Evolutionary conservation across 2,113 vertebrate genomes (phyloP).

Genomic region (Axis porcinus): DNA sequence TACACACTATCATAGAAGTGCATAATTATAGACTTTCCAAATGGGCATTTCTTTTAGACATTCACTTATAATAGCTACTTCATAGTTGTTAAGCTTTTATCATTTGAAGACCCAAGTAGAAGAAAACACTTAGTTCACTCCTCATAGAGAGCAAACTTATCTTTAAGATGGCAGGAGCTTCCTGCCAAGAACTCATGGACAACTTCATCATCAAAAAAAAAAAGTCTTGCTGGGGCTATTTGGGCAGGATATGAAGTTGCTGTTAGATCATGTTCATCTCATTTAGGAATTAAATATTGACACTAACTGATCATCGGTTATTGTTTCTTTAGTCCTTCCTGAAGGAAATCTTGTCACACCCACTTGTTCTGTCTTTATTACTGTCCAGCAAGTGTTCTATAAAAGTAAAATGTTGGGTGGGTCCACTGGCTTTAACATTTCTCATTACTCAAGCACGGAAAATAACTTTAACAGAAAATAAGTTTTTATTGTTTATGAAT

Average conservation of each 20-base stretch:
- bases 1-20: slow-evolving; percentile 79
- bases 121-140: slow-evolving; percentile 82
- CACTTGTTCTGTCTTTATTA: slow-evolving; percentile 26
- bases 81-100: slow-evolving; percentile 83
- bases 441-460: background rate
- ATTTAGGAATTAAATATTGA: slow-evolving; percentile 68
- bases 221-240: slow-evolving; percentile 62
- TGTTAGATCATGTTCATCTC: slow-evolving; percentile 35
- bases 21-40: slow-evolving; percentile 84
- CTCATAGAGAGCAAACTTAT: slow-evolving; percentile 77
- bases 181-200: slow-evolving; percentile 66
- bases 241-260: slow-evolving; percentile 69
- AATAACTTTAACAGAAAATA: background rate
- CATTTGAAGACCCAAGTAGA: slow-evolving; percentile 78
- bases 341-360: slow-evolving; percentile 27
- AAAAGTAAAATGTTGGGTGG: background rate
- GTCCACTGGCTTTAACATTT: background rate
- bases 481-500: background rate
- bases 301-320: slow-evolving; percentile 21
- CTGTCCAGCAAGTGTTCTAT: background rate
- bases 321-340: slow-evolving; percentile 12
- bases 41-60: slow-evolving; percentile 81
- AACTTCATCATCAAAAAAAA: slow-evolving; percentile 63
- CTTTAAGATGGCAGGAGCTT: slow-evolving; percentile 71
- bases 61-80: slow-evolving; percentile 80